Percentiles rank a stretch among this genome's conserved stretches.
phyloP scores from a whole-genome alignment of 2,113 vertebrate genomes.

The Dicerorhinus sumatrensis region DNA sequence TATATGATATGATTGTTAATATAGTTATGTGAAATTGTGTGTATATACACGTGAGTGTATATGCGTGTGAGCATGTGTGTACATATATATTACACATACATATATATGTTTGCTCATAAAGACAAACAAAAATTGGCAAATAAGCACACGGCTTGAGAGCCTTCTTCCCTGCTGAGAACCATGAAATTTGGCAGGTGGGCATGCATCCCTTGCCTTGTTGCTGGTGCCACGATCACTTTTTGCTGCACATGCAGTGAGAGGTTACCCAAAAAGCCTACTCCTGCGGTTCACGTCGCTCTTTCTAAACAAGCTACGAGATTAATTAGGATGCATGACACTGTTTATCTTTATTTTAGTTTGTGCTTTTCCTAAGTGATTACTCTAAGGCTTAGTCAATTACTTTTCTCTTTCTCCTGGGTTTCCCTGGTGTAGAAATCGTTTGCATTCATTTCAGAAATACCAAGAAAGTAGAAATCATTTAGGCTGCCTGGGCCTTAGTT shows the following conservation, averaged over 20 bases:
- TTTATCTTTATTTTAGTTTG: conserved; percentile 64
- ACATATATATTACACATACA: not conserved
- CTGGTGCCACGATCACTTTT: not conserved
- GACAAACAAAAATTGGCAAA: not conserved
- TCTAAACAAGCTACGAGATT: conserved; percentile 5
- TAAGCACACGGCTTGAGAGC: fast-evolving
- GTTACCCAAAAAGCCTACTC: not conserved
- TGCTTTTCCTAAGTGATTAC: conserved; percentile 65
- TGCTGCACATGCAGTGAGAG: fast-evolving
- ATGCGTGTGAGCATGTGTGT: not conserved
- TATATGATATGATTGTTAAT: not conserved
- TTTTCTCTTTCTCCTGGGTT: conserved; percentile 42
- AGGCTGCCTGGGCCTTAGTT: not conserved
- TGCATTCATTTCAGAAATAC: conserved; percentile 50
- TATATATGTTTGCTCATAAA: not conserved
- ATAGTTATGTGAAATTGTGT: not conserved
- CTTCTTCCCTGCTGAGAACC: not conserved
- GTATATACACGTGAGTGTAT: not conserved
- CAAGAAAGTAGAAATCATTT: conserved; percentile 24
- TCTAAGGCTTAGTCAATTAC: conserved; percentile 56
- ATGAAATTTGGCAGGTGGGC: not conserved
- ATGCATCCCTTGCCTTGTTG: fast-evolving
- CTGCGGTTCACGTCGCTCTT: not conserved
- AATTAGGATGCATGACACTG: conserved; percentile 20
- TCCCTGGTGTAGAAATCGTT: not conserved